These are phyloP conservation scores for Tachyglossus aculeatus DNA, from an alignment of 2,797 vertebrate genomes.

Conservation along the genomic window DNA sequence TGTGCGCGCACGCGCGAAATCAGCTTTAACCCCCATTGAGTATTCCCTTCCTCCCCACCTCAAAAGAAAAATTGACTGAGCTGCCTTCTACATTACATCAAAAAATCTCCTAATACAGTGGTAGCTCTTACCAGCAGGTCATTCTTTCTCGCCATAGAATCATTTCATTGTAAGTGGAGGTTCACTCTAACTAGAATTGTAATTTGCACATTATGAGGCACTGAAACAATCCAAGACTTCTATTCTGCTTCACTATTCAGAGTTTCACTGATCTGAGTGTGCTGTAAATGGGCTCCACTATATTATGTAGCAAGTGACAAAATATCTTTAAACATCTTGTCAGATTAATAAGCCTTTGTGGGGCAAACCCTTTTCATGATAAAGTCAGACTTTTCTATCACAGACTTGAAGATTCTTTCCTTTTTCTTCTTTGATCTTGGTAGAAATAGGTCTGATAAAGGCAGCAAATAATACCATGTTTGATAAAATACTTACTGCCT, in stretches of 20 bases:
- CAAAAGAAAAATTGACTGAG: no score
- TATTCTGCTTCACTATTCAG: slow-evolving; percentile 45
- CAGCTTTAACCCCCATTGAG: slow-evolving; percentile 1
- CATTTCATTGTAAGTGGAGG: slow-evolving; percentile 38
- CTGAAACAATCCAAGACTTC: slow-evolving; percentile 35
- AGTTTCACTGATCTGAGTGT: slow-evolving; percentile 26
- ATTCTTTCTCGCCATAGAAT: slow-evolving; percentile 37
- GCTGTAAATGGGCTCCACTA: slow-evolving; percentile 26
- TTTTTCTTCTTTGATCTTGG: slow-evolving; percentile 61
- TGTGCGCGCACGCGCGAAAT: slow-evolving; percentile 46
- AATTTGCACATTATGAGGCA: slow-evolving; percentile 50
- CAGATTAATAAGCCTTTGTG: slow-evolving; percentile 61
- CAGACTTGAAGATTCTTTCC: slow-evolving; percentile 48
- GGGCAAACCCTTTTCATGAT: slow-evolving; percentile 58
- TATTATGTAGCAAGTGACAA: slow-evolving; percentile 58
- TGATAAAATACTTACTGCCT: slow-evolving; percentile 60
- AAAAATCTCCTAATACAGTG: slow-evolving; percentile 44
- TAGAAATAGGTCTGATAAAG: slow-evolving; percentile 60
- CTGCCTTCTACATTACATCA: slow-evolving; percentile 44
- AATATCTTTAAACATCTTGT: slow-evolving; percentile 69
- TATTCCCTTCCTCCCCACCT: no score
- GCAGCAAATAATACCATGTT: slow-evolving; percentile 41
- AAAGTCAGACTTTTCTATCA: slow-evolving; percentile 55
- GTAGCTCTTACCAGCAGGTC: slow-evolving; percentile 40
- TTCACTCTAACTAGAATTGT: slow-evolving; percentile 37